Base-by-base conservation (phyloP, 1,140 invertebrate genomes). In the Macrobrachium rosenbergii region DNA sequence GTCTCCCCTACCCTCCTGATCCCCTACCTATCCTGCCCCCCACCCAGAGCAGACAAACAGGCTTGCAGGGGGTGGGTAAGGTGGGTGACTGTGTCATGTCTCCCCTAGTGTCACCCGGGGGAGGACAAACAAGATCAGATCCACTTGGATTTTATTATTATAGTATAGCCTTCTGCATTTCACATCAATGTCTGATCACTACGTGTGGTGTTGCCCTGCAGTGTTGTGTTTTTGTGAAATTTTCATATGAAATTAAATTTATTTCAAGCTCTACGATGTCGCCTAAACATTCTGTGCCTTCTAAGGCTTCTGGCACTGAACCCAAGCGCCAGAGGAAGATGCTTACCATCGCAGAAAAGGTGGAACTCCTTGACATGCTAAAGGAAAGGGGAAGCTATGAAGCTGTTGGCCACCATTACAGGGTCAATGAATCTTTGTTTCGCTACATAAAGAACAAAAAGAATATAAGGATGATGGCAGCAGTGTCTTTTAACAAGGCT, bases 361-460 rank as follows among this genome's bases (percentile, higher is more conserved):
- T 88, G 45, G 45, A 88, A 88, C 88, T 88, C 43, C 45, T 78
- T 11, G 84, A 88, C 81, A 88, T 88, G 88, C 73, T 88, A 88
- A 88, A n/a, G 60, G 80, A 88, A 67, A 73, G 84, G 14, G 81
- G 21, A 67, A 88, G 52, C 23, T 86, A 60, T 64, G 87, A 6
- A 28, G 86, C 5, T 85, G 87, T 88, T 3, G 87, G 23, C 12
- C n/a, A n/a, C n/a, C n/a, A n/a, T n/a, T n/a, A n/a, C n/a, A n/a
- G n/a, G n/a, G 19, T 87, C 52, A 87, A 88, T 88, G 69, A 88
- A 52, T 78, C 12, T n/a, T n/a, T 0, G 2, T n/a, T n/a, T 59
- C 11, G 14, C 7, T 78, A 43, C 76, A 78, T 78, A 14, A 78
- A 78, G 67, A 72, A 78, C 12, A 19, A 28, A 63, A 58, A 63